phyloP scores from a whole-genome alignment of 1,140 invertebrate species.

The Macrotrachela quadricornifera region DNA sequence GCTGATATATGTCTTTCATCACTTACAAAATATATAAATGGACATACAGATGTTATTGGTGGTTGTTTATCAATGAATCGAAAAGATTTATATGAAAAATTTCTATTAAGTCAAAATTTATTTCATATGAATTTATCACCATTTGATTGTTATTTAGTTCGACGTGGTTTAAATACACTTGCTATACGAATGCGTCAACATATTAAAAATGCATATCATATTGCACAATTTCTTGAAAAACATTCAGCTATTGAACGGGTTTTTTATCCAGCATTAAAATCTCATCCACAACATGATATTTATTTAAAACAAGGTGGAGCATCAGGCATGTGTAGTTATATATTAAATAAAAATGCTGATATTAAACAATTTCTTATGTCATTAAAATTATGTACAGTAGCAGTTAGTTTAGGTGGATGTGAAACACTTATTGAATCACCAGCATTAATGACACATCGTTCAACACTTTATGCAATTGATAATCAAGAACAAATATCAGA shows the following conservation, averaged over 20 bases:
- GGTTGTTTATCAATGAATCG: slow-evolving; percentile 31
- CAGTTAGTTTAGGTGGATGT: not conserved
- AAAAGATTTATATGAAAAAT: no score
- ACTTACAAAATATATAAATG: slow-evolving; percentile 92
- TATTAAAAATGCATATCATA: slow-evolving; percentile 44
- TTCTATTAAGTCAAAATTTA: no score
- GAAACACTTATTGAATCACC: not conserved
- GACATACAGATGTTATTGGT: slow-evolving; percentile 88
- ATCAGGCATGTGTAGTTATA: no score
- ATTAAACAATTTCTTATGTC: no score
- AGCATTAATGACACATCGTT: not conserved
- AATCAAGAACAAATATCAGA: not conserved
- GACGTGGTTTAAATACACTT: slow-evolving; percentile 24
- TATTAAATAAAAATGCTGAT: no score
- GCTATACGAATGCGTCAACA: slow-evolving; percentile 34
- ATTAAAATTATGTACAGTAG: slow-evolving; percentile 13
- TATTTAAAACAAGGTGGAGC: not conserved
- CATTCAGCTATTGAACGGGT: slow-evolving; percentile 55
- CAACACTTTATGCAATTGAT: not conserved
- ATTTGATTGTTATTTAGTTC: slow-evolving; percentile 21
- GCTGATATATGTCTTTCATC: slow-evolving; percentile 81
- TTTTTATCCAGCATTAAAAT: slow-evolving; percentile 45
- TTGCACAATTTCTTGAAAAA: slow-evolving; percentile 53
- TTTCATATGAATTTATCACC: slow-evolving; percentile 11
- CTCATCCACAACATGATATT: not conserved